These are phyloP conservation scores for Penaeus vannamei DNA, from an alignment of 1,140 invertebrate genomes.

Conservation along the genomic window DNA sequence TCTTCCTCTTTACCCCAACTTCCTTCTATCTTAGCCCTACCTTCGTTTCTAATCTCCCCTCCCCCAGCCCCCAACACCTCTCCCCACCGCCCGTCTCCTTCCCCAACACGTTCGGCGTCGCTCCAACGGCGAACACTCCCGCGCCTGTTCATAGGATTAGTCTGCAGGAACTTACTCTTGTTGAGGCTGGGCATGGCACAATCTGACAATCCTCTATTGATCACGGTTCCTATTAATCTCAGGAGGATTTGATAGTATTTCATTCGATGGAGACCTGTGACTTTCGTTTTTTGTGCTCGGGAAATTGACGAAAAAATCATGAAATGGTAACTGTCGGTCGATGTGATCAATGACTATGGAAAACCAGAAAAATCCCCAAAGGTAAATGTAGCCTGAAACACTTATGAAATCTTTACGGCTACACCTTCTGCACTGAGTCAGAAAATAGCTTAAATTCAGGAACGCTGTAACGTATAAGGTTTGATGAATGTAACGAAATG, in stretches of 20 bases:
- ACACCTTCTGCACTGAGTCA: constrained; percentile 64
- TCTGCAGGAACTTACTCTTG: too few species aligned
- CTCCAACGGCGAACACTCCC: too few species aligned
- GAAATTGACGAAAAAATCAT: constrained; percentile 39
- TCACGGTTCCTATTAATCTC: constrained; percentile 5
- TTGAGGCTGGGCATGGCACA: constrained; percentile 5
- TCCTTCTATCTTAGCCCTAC: background rate
- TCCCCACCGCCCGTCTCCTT: background rate
- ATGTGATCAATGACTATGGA: constrained; percentile 43
- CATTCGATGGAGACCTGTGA: background rate
- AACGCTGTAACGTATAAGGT: constrained; percentile 66
- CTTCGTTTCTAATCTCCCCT: background rate
- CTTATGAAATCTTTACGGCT: constrained; percentile 65
- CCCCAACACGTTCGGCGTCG: background rate
- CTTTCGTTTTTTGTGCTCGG: background rate
- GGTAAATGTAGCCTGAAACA: constrained; percentile 61
- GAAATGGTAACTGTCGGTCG: constrained; percentile 33
- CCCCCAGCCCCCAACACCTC: background rate
- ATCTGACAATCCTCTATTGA: constrained; percentile 22
- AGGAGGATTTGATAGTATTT: background rate
- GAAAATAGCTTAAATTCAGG: constrained; percentile 66
- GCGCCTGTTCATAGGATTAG: too few species aligned
- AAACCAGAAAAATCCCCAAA: constrained; percentile 43
- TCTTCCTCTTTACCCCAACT: background rate
- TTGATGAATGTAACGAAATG: constrained; percentile 66